Conservation (phyloP, 2,797 vertebrate species). For the Smutsia gigantea region DNA sequence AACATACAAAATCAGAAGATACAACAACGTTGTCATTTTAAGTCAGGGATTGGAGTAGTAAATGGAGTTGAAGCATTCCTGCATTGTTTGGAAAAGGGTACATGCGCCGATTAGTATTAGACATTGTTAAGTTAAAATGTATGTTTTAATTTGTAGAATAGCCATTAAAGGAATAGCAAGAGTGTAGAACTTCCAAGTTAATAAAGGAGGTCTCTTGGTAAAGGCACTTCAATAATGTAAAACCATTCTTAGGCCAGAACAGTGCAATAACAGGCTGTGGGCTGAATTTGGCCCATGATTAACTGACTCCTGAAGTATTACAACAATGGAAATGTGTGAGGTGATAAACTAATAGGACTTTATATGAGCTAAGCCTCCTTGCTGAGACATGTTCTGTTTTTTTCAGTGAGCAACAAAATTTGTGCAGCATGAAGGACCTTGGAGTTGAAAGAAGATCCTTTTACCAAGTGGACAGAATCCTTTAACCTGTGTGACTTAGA, state of each 20-base stretch:
- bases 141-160: slow-evolving; percentile 17
- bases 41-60: background rate
- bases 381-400: background rate
- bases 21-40: background rate
- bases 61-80: background rate
- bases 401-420: slow-evolving; percentile 1
- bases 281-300: background rate
- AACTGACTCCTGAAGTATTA: background rate
- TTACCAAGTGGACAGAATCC: background rate
- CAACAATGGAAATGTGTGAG: background rate
- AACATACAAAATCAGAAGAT: background rate
- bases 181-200: background rate
- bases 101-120: background rate
- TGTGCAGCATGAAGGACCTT: background rate
- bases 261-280: background rate
- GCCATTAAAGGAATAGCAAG: background rate
- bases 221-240: background rate
- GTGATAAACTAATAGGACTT: slow-evolving; percentile 27
- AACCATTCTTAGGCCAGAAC: too few relatives aligned
- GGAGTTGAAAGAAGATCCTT: slow-evolving; percentile 18
- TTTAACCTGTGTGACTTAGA: slow-evolving; percentile 1
- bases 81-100: background rate
- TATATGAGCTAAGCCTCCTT: background rate
- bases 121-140: background rate
- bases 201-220: background rate